phyloP scores from a whole-genome alignment of 2,113 vertebrate species.

The Meles meles region DNA sequence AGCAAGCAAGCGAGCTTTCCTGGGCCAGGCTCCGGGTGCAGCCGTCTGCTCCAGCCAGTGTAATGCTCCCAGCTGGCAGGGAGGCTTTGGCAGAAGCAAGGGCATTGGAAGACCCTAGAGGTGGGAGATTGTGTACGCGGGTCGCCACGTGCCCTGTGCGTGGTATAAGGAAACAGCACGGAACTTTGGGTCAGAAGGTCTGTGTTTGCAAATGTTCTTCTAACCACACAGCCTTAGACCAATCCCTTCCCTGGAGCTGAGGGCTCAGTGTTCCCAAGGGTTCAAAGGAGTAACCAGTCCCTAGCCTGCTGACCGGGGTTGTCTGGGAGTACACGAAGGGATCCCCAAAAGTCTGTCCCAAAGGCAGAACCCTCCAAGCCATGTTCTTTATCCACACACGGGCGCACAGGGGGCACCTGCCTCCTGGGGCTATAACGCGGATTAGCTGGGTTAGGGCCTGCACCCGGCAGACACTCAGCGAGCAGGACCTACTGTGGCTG shows the following conservation, averaged over 20 bases:
- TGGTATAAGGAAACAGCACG: fast-evolving
- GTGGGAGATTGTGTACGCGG: background rate
- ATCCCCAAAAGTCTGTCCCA: background rate
- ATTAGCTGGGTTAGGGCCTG: fast-evolving
- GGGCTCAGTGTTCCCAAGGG: background rate
- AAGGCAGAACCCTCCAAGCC: no score
- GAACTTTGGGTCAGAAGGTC: background rate
- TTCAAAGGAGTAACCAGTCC: background rate
- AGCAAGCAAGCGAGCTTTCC: background rate
- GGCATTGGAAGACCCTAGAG: background rate
- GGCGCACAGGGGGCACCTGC: background rate
- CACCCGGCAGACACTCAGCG: fast-evolving
- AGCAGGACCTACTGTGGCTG: fast-evolving
- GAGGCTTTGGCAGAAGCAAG: background rate
- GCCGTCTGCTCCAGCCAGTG: background rate
- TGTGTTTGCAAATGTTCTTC: background rate
- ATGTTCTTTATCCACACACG: background rate
- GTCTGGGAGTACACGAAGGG: background rate
- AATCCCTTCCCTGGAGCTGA: background rate
- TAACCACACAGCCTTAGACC: background rate
- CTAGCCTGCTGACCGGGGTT: background rate
- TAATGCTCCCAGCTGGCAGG: background rate
- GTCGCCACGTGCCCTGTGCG: background rate
- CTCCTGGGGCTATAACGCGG: fast-evolving
- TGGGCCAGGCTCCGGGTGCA: background rate